phyloP scores from a whole-genome alignment of 2,888 invertebrate genomes.

The Cantharis flavilabris region DNA sequence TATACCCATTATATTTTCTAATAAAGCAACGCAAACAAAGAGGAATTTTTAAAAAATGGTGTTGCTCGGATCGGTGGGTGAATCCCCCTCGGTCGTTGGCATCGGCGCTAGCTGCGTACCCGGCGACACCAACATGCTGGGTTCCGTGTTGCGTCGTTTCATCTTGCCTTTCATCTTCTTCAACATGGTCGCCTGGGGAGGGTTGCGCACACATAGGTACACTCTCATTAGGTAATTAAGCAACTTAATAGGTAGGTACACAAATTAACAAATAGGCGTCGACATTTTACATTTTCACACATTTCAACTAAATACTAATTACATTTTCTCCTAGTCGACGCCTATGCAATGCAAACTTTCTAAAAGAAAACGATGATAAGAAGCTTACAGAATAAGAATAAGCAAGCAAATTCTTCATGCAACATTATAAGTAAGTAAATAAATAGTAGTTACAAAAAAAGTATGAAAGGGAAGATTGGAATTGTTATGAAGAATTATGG shows the following conservation, averaged over 20 bases:
- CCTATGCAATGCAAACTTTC: neutral
- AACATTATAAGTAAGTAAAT: constrained; percentile 11
- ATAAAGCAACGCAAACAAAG: constrained; percentile 13
- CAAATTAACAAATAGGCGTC: constrained; percentile 10
- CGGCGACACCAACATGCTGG: constrained; percentile 68
- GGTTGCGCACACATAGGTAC: constrained; percentile 44
- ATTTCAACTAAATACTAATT: too few species aligned
- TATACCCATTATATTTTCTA: neutral
- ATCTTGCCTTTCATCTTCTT: constrained; percentile 97
- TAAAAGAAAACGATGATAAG: constrained; percentile 5
- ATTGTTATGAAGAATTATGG: constrained; percentile 32
- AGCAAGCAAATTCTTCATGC: constrained; percentile 30
- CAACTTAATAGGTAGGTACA: constrained; percentile 16
- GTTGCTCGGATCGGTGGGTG: constrained; percentile 55
- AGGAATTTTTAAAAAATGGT: constrained; percentile 49
- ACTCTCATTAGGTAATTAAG: constrained; percentile 25
- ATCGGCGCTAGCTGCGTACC: constrained; percentile 56
- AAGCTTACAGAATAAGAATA: constrained; percentile 16
- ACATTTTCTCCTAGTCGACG: neutral
- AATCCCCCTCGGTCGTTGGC: constrained; percentile 57
- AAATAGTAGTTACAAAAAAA: constrained; percentile 4
- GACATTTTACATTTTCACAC: neutral
- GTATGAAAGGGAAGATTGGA: constrained; percentile 6
- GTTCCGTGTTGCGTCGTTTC: constrained; percentile 93
- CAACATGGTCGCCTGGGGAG: constrained; percentile 96